Conservation (phyloP, 2,888 invertebrate genomes). For the Ophion slaviceki region DNA sequence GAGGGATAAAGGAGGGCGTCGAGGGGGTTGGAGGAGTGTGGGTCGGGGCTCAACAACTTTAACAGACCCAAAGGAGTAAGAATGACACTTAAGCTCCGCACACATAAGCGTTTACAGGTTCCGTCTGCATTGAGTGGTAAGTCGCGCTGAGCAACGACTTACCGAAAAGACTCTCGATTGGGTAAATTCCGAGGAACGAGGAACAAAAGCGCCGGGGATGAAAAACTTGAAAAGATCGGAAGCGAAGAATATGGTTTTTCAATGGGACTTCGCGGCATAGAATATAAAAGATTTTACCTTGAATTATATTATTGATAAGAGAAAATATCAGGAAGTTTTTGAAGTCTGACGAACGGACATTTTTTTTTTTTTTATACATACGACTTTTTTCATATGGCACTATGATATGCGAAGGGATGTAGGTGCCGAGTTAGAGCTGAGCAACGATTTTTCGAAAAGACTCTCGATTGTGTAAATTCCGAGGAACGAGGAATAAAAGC, state of each 20-base stretch:
- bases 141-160: conserved; percentile 11
- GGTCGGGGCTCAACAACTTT: background rate
- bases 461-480: conserved; percentile 21
- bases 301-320: background rate
- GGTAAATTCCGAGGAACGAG: conserved; percentile 29
- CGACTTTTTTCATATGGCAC: too few species aligned
- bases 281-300: background rate
- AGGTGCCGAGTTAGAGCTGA: background rate
- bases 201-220: background rate
- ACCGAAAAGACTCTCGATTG: conserved; percentile 11
- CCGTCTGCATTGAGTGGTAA: conserved; percentile 7
- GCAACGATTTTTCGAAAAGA: conserved; percentile 13
- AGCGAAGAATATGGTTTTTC: background rate
- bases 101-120: conserved; percentile 17
- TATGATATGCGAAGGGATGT: too few species aligned
- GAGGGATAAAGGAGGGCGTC: background rate
- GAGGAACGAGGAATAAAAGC: background rate
- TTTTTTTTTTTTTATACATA: background rate
- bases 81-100: conserved; percentile 36
- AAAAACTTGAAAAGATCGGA: background rate
- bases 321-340: too few species aligned
- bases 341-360: background rate
- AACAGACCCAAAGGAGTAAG: conserved; percentile 1
- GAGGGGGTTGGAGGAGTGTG: background rate
- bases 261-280: background rate